Conservation (phyloP, 1,140 invertebrate genomes). For the Drosophila sturtevanti region DNA sequence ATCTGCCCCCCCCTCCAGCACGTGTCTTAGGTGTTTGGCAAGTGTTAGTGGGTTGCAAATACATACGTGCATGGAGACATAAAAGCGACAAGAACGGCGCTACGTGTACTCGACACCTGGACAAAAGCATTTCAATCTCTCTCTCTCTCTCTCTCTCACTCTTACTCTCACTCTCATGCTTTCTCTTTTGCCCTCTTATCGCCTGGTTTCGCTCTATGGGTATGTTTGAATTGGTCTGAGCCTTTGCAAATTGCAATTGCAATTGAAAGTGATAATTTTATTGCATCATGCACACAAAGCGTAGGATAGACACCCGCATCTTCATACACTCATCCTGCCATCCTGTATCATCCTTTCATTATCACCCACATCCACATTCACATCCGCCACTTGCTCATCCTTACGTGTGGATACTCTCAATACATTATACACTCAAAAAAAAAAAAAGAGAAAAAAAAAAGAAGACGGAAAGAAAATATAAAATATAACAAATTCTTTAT, state of each 20-base stretch:
- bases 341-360: not conserved
- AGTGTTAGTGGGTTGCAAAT: not conserved
- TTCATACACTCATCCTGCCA: not conserved
- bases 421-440: constrained; percentile 3
- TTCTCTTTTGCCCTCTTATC: not conserved
- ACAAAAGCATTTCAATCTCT: constrained; percentile 13
- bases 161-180: not conserved
- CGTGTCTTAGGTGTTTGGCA: constrained; percentile 10
- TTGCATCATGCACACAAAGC: constrained; percentile 52
- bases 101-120: constrained; percentile 68
- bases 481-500: no score
- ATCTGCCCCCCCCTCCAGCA: constrained; percentile 1
- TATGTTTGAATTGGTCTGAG: constrained; percentile 7
- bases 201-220: constrained; percentile 35
- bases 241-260: constrained; percentile 53
- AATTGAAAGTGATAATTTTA: constrained; percentile 79
- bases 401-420: constrained; percentile 14
- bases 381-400: constrained; percentile 4
- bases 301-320: constrained; percentile 8
- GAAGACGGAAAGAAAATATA: not conserved
- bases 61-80: constrained; percentile 43
- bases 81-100: constrained; percentile 40
- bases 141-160: not conserved
- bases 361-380: not conserved
- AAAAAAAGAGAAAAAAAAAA: not conserved